Percentiles rank a stretch among this genome's conserved stretches.
These are phyloP conservation scores for rabbit (Oryctolagus cuniculus) DNA, from an alignment of 2,113 vertebrate species.

Conservation along the genomic window DNA sequence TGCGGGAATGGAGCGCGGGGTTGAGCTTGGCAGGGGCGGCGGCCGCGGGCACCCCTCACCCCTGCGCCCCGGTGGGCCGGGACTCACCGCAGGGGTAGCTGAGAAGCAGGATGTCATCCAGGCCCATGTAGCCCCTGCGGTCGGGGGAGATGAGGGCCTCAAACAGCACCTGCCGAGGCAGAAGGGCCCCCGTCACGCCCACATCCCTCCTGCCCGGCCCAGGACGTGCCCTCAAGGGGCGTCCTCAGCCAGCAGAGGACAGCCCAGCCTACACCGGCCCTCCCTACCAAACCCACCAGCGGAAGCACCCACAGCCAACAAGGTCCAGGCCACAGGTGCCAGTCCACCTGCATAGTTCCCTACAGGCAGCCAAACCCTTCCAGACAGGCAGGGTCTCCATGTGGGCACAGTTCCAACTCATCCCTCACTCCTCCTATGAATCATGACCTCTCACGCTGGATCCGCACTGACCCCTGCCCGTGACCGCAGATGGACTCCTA, in stretches of 20 bases:
- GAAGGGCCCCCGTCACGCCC: not conserved
- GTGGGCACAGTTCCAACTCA: not conserved
- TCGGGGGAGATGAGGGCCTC: conserved; percentile 95
- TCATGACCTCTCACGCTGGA: not conserved
- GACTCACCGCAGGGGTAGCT: conserved; percentile 99
- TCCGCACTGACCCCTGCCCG: not conserved
- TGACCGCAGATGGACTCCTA: conserved; percentile 21
- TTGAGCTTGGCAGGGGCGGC: not conserved
- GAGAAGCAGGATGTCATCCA: conserved; percentile 97
- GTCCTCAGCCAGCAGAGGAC: not conserved
- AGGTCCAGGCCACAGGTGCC: conserved; percentile 7
- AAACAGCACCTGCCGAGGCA: conserved; percentile 92
- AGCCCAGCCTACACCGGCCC: not conserved
- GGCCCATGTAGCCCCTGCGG: conserved; percentile 93
- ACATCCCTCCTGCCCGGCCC: not conserved
- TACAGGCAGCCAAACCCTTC: conserved; percentile 24
- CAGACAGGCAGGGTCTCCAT: conserved; percentile 15
- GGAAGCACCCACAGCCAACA: not conserved
- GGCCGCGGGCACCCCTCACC: not conserved
- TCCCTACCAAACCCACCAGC: not conserved
- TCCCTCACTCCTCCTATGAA: not conserved
- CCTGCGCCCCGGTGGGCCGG: not conserved
- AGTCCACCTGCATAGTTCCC: not conserved
- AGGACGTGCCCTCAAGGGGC: not conserved
- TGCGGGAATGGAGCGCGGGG: conserved; percentile 68